phyloP scores from a whole-genome alignment of 1,140 invertebrate species.

The Euura lappo region DNA sequence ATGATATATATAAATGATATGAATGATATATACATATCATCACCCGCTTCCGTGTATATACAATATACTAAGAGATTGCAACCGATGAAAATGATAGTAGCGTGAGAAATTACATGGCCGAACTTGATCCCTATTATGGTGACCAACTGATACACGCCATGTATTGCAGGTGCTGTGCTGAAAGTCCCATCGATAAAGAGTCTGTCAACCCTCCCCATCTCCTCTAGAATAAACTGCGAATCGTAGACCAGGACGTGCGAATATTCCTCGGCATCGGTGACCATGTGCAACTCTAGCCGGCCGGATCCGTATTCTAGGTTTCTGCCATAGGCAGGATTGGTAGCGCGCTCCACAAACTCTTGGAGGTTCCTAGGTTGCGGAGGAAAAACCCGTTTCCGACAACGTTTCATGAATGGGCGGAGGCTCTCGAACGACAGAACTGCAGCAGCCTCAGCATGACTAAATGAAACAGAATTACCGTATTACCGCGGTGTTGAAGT shows the following conservation, averaged over 20 bases:
- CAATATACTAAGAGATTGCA: not conserved
- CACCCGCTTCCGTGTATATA: too few species aligned
- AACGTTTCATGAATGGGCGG: constrained; percentile 16
- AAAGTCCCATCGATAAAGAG: constrained; percentile 14
- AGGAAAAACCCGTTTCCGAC: constrained; percentile 5
- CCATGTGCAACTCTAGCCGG: not conserved
- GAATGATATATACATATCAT: too few species aligned
- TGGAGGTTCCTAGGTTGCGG: not conserved
- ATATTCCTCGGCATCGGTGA: not conserved
- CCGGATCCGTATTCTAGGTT: constrained; percentile 17
- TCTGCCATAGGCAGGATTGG: not conserved
- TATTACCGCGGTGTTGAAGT: too few species aligned
- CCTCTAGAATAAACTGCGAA: not conserved
- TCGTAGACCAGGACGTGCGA: constrained; percentile 4
- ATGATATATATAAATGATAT: too few species aligned
- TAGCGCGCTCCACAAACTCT: constrained; percentile 1
- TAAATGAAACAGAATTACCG: too few species aligned
- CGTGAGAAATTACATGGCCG: constrained; percentile 14
- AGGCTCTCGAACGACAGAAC: not conserved
- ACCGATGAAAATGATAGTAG: not conserved
- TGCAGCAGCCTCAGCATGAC: too few species aligned
- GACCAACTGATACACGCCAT: constrained; percentile 11
- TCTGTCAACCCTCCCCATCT: constrained; percentile 6
- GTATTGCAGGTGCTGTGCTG: not conserved
- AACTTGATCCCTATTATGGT: constrained; percentile 14